Base-by-base conservation (phyloP, 2,888 invertebrate genomes). In the Rotaria sp. region DNA sequence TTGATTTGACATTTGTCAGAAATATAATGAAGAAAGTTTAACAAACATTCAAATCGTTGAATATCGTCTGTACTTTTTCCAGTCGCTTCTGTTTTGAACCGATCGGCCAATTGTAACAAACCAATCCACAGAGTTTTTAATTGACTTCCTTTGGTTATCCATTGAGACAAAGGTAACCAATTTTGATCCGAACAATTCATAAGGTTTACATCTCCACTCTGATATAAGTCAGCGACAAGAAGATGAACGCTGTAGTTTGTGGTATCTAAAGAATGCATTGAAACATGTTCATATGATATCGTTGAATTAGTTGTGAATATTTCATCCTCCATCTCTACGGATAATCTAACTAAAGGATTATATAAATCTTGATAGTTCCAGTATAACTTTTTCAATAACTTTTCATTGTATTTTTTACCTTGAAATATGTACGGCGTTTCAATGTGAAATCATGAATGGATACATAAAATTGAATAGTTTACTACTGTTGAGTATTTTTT, bases 111-210 rank as follows among this genome's bases (percentile, higher is more conserved):
- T 80, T 41, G 3, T 26, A 80, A 41, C 11, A 80, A 45, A 45
- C 75, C 75, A 45, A 80, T 26, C 75, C 75, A 80, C 8, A 80
- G 7, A 26, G 41, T 41, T 45, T 80, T 41, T 4, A 80, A 4
- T 80, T 80, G 41, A 41, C 26, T 11, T 80, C 38, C 26, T 13
- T 80, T 26, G 1, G 13, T 45, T 15, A 80, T 1, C 75, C 75
- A 80, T 80, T n/a, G 75, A 45, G 45, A 80, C 30, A 80, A 80
- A 26, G 75, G 75, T 26, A 80, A 26, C 24, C 75, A 80, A 41
- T 24, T 38, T 13, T 11, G 75, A 3, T 13, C 21, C 11, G 41
- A 45, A 80, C 5, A 26, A 11, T 45, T 26, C 26, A 21, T 26
- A 3, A 80, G 45, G 7, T 26, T 24, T 7, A 80, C 38, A 80